Base-by-base conservation (phyloP, 1,140 invertebrate genomes). In the Luehdorfia chinensis region DNA sequence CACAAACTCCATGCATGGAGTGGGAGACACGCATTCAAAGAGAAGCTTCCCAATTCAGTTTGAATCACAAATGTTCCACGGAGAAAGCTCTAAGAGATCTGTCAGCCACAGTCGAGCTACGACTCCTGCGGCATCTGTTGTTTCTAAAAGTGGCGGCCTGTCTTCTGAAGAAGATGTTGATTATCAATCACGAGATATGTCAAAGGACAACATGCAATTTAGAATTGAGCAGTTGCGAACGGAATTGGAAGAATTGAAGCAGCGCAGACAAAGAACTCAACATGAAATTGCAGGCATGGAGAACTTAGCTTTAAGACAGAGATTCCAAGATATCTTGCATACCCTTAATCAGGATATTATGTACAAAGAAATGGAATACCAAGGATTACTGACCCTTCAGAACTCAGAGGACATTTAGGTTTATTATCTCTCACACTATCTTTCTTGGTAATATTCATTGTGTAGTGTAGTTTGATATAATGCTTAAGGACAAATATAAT, bases 241-340 rank as follows among this genome's bases (percentile, higher is more conserved):
- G 3, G 93, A 96, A 79, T 80, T 96, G 16, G 88, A 90, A 12
- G 92, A 94, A 45, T 76, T 97, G 8, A 91, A 92, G 59, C 88
- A 90, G 31, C 89, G 92, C 32, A 87, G 93, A 50, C 88, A 92
- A 28, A 91, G 93, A 58, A 95, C 96, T 65, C 94, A 96, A 66
- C 87, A 91, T 34, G 94, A 96, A 78, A 93, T 97, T 60, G 91
- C 92, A 3, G 93, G 92, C 21, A 96, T 97, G 68, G 95, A 97
- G 73, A 97, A 97, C 76, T 77, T 92, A 44, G 93, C 94, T 14
- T 72, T 97, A 0, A 89, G 93, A 31, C 93, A 95, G 75, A 81
- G 95, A 25, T 94, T 97, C 71, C 93, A 96, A 73, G 91, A 93
- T 50, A 92, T 92, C 34, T 80, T 96, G 0, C 93, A 96, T 55